A percentile compares a stretch with the other conserved stretches of the same genome.
Evolutionary conservation across 2,113 vertebrate genomes (phyloP).

Genomic region (Progne subis): DNA sequence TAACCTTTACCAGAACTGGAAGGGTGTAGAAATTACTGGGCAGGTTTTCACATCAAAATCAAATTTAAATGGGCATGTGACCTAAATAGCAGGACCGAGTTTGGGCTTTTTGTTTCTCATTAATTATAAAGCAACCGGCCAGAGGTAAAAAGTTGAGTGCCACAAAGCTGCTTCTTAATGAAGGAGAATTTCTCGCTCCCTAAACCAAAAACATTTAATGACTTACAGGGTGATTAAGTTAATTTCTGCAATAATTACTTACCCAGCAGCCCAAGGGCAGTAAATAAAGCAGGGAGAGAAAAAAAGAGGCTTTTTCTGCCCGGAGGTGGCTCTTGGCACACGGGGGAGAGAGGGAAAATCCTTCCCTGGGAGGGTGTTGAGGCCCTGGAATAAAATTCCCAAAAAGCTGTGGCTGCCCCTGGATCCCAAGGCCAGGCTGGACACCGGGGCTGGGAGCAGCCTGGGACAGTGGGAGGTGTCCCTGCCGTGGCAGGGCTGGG

Average conservation of each 20-base stretch:
- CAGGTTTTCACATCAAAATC: not conserved
- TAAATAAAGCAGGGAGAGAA: not conserved
- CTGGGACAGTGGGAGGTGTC: not conserved
- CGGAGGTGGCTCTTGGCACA: not conserved
- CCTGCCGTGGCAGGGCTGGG: not conserved
- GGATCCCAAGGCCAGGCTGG: not conserved
- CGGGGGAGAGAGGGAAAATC: not conserved
- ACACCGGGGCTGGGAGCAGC: not conserved
- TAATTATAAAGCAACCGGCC: not conserved
- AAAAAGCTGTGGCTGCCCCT: not conserved
- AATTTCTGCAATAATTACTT: slow-evolving; percentile 18
- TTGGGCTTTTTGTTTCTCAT: not conserved
- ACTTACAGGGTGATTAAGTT: slow-evolving; percentile 14
- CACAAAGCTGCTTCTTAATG: not conserved
- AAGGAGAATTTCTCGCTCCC: not conserved
- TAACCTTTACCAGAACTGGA: not conserved
- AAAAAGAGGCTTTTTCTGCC: not conserved
- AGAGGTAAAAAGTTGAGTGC: not conserved
- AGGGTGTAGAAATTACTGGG: not conserved
- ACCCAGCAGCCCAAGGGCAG: not conserved
- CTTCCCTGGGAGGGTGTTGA: not conserved
- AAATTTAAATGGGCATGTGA: not conserved
- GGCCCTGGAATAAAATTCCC: not conserved
- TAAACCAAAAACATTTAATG: not conserved
- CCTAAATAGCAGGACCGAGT: not conserved